Evolutionary conservation across 53 echinoderm and acorn worm species (phyloP).

Genomic region (Luidia sarsii): DNA sequence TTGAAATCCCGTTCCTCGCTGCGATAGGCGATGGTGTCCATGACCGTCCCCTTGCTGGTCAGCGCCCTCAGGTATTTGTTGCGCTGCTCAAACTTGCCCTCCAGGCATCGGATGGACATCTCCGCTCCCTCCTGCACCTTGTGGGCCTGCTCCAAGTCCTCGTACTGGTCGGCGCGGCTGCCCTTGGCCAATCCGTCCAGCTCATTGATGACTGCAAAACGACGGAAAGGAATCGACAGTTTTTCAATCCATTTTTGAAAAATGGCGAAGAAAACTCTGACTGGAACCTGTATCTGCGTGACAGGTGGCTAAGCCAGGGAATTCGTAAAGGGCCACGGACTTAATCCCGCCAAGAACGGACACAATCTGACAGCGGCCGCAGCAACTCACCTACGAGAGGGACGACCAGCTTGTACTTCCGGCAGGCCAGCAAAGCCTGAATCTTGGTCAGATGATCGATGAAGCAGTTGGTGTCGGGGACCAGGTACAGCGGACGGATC

Average conservation of each 20-base stretch:
- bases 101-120: conserved; percentile 75
- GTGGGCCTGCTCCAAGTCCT: conserved; percentile 41
- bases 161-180: conserved; percentile 52
- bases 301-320: too few species aligned
- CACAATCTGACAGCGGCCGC: too few species aligned
- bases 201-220: conserved; percentile 84
- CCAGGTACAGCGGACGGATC: conserved; percentile 76
- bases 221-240: not conserved
- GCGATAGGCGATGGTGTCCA: conserved; percentile 91
- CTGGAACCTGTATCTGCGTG: too few species aligned
- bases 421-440: conserved; percentile 45
- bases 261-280: too few species aligned
- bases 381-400: conserved; percentile 96
- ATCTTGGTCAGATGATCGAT: conserved; percentile 81
- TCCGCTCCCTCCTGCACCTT: conserved; percentile 70
- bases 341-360: too few species aligned
- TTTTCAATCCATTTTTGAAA: too few species aligned
- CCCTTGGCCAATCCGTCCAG: conserved; percentile 89
- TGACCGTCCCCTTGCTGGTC: conserved; percentile 79
- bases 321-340: too few species aligned
- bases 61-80: conserved; percentile 82
- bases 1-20: conserved; percentile 86
- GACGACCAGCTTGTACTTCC: conserved; percentile 83
- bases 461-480: conserved; percentile 98
- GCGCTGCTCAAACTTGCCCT: conserved; percentile 78